Evolutionary conservation across 2,113 vertebrate species (phyloP), one percentile per base, ranked within the genome.

Genomic region (Litocranius walleri): DNA sequence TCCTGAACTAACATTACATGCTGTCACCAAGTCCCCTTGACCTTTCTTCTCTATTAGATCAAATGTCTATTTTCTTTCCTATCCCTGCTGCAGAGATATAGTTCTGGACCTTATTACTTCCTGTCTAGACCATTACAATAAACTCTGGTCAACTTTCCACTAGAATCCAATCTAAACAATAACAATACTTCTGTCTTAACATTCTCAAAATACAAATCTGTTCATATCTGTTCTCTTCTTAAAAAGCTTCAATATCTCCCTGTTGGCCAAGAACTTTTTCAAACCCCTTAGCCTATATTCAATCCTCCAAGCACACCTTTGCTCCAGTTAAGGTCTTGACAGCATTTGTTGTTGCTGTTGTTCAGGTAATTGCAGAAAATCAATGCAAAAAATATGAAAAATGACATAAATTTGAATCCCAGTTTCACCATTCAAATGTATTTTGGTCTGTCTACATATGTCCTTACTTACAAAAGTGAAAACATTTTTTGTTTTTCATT

Each of bases 101-200:
- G 15, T 86, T 91, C 54, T 93, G 95, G 83, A 86, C 59, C 36
- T 92, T 64, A 29, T 52, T 48, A 82, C 67, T 98, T 97, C 93
- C 94, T 95, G 97, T 98, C 97, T 97, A 97, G 96, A 97, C 91
- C 83, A 94, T 96, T 91, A 94, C 71, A 97, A 96, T 95, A 95
- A 97, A 97, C 94, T 95, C 93, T 64, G 61, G 90, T 90, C 93
- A 94, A 88, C 80, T 95, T 92, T 86, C 50, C 40, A 61, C 43
- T 96, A 8, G 21, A 96, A 89, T 95, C 94, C 95, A 95, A 94
- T 27, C 77, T 93, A 97, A 98, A 96, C 96, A 98, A 97, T 87
- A 95, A 91, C 36, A 97, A 82, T 80, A 64, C 30, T 94, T 90
- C 8, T 33, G 43, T 81, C 74, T 86, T 87, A 88, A 93, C 96